Conservation (phyloP, 2,888 invertebrate species). For the Plemyria rubiginata region DNA sequence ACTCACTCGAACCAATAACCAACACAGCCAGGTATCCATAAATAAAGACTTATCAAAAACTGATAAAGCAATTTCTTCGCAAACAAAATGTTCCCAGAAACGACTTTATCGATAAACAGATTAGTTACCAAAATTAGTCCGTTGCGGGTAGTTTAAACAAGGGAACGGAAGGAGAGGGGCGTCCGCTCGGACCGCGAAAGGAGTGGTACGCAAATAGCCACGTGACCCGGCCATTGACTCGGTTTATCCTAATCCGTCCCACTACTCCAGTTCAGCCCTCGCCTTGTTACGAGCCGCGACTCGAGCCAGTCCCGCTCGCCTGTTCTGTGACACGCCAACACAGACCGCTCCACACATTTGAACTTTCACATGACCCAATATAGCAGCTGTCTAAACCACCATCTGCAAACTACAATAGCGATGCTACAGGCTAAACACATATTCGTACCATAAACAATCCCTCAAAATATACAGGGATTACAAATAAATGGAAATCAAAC, state of each 20-base stretch:
- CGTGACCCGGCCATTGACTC: constrained; percentile 85
- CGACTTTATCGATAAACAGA: constrained; percentile 62
- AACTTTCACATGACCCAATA: constrained; percentile 68
- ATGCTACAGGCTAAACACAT: constrained; percentile 26
- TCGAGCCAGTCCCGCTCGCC: constrained; percentile 48
- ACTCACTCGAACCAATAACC: constrained; percentile 19
- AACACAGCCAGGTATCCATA: constrained; percentile 8
- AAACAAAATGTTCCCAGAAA: constrained; percentile 44
- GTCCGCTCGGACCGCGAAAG: constrained; percentile 56
- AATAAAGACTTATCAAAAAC: constrained; percentile 18
- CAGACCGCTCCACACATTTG: constrained; percentile 52
- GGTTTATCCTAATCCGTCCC: constrained; percentile 84
- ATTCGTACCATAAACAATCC: constrained; percentile 20
- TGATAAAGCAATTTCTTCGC: constrained; percentile 32
- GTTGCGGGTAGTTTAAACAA: constrained; percentile 70
- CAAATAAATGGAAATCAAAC: constrained; percentile 43
- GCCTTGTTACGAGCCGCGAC: constrained; percentile 48
- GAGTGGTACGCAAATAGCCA: constrained; percentile 78
- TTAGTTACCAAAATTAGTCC: constrained; percentile 74
- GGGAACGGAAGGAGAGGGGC: constrained; percentile 66
- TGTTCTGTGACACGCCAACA: constrained; percentile 37
- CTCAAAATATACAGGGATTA: constrained; percentile 27
- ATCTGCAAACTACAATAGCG: constrained; percentile 43
- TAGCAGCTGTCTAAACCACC: constrained; percentile 52
- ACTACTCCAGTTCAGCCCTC: constrained; percentile 79